Evolutionary conservation across 1,140 invertebrate genomes (phyloP).

Genomic region (Rhyzopertha dominica): DNA sequence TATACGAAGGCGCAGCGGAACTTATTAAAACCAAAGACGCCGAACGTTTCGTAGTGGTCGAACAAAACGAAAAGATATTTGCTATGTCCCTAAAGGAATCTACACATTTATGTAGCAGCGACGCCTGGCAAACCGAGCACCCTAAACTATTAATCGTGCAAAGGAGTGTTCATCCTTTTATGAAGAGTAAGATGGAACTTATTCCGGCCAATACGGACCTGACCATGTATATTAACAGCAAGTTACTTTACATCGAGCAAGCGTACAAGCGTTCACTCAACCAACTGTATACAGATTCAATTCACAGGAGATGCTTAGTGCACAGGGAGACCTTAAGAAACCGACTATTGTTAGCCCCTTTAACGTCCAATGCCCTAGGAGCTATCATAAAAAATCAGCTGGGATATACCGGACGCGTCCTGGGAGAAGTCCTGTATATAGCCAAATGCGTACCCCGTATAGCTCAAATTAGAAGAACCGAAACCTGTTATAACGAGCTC

Average conservation of each 20-base stretch:
- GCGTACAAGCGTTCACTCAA: not conserved
- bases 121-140: conserved; percentile 11
- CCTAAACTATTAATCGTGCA: too few species aligned
- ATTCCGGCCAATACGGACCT: too few species aligned
- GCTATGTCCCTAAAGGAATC: conserved; percentile 3
- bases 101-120: not conserved
- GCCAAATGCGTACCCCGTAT: conserved; percentile 2
- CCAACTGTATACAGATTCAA: not conserved
- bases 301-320: conserved; percentile 6
- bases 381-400: conserved; percentile 5
- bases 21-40: not conserved
- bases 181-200: too few species aligned
- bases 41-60: conserved; percentile 7
- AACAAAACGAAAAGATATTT: conserved; percentile 10
- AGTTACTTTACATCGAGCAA: too few species aligned
- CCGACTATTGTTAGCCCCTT: conserved; percentile 5
- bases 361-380: conserved; percentile 1
- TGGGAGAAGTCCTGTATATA: conserved; percentile 9
- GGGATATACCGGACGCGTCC: conserved; percentile 1
- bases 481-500: conserved; percentile 6
- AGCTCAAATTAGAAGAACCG: not conserved
- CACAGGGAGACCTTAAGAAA: conserved; percentile 6
- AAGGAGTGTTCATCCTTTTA: too few species aligned
- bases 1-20: not conserved
- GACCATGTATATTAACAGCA: too few species aligned